Conservation (phyloP, 2,888 invertebrate genomes). For the Hoplodrina blanda region DNA sequence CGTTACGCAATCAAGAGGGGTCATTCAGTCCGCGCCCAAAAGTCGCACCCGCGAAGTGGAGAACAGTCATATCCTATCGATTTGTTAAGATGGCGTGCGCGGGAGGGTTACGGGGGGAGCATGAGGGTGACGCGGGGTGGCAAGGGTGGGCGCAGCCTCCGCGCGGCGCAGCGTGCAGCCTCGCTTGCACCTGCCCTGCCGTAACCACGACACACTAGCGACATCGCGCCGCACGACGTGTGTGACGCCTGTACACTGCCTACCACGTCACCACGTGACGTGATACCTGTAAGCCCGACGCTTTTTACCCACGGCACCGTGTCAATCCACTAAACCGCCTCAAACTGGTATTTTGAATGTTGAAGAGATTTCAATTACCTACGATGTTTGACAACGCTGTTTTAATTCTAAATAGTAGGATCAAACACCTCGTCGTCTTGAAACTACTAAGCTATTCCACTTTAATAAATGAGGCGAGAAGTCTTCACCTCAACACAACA, state of each 20-base stretch:
- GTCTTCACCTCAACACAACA: not conserved
- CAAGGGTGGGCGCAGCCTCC: slow-evolving; percentile 85
- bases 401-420: slow-evolving; percentile 16
- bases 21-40: slow-evolving; percentile 89
- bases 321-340: slow-evolving; percentile 51
- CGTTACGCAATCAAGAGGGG: slow-evolving; percentile 86
- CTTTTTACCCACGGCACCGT: slow-evolving; percentile 26
- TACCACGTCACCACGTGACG: slow-evolving; percentile 48
- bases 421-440: not conserved
- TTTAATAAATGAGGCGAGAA: not conserved
- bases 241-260: slow-evolving; percentile 61
- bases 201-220: slow-evolving; percentile 82
- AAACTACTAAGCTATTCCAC: not conserved
- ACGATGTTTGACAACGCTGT: not conserved
- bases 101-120: slow-evolving; percentile 75
- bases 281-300: slow-evolving; percentile 21
- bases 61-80: slow-evolving; percentile 91
- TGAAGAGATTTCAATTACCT: slow-evolving; percentile 22
- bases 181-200: slow-evolving; percentile 87
- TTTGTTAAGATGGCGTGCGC: slow-evolving; percentile 91
- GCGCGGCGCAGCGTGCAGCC: slow-evolving; percentile 87
- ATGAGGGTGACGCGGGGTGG: slow-evolving; percentile 76
- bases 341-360: slow-evolving; percentile 40
- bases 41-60: slow-evolving; percentile 89
- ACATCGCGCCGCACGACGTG: slow-evolving; percentile 70